Evolutionary conservation across 2,797 vertebrate genomes (phyloP).

Genomic region (Malacoctenus gilli): DNA sequence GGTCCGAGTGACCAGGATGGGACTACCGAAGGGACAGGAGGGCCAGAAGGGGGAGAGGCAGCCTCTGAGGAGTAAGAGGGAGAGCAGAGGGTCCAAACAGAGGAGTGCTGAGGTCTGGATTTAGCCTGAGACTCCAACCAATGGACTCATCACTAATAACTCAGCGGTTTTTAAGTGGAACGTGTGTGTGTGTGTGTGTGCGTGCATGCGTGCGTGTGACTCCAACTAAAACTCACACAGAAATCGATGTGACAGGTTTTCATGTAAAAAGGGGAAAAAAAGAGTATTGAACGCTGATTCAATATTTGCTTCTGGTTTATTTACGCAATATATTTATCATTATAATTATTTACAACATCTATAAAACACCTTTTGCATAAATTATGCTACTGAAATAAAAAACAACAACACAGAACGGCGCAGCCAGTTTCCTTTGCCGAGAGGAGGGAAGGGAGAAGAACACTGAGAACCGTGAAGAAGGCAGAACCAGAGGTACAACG

Average conservation of each 20-base stretch:
- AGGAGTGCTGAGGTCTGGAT: slow-evolving; percentile 82
- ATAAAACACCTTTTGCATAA: slow-evolving; percentile 80
- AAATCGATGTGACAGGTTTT: too few species aligned
- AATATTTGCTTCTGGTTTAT: slow-evolving; percentile 74
- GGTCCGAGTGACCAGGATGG: slow-evolving; percentile 4
- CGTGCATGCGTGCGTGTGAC: too few species aligned
- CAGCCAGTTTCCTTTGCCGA: slow-evolving; percentile 48
- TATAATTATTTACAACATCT: slow-evolving; percentile 82
- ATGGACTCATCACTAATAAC: too few species aligned
- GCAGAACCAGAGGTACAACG: slow-evolving; percentile 43
- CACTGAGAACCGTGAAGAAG: slow-evolving; percentile 36
- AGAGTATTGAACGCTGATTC: not conserved
- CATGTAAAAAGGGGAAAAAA: slow-evolving; percentile 12
- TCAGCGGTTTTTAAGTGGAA: too few species aligned
- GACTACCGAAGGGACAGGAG: slow-evolving; percentile 35
- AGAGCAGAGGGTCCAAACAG: slow-evolving; percentile 61
- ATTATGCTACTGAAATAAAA: slow-evolving; percentile 73
- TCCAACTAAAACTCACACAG: too few species aligned
- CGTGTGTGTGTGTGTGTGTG: too few species aligned
- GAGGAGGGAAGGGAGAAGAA: slow-evolving; percentile 43
- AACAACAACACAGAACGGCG: slow-evolving; percentile 30
- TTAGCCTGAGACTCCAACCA: slow-evolving; percentile 34
- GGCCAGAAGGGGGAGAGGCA: slow-evolving; percentile 45
- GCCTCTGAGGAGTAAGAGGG: slow-evolving; percentile 54
- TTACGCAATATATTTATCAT: slow-evolving; percentile 78